These are phyloP conservation scores for Scaptomyza polygonia DNA, from an alignment of 2,888 invertebrate species.

Conservation along the genomic window DNA sequence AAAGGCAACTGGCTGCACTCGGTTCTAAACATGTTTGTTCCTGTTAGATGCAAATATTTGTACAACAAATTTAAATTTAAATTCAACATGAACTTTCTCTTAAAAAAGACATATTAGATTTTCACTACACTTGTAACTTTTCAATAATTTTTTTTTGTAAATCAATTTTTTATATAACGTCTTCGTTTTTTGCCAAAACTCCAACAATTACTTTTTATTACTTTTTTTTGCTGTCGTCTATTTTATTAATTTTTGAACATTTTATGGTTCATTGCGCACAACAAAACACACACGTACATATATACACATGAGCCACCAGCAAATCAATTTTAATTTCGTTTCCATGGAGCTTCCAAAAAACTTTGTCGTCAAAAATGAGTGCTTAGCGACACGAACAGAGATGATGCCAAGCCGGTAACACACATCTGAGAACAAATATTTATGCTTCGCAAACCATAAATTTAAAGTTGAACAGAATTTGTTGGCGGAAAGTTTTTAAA, in stretches of 20 bases:
- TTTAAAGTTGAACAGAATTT: not conserved
- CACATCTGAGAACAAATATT: conserved; percentile 40
- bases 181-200: conserved; percentile 2
- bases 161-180: not conserved
- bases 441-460: conserved; percentile 30
- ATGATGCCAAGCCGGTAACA: conserved; percentile 41
- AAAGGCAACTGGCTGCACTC: not conserved
- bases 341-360: conserved; percentile 30
- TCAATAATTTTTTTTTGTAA: not conserved
- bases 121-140: not conserved
- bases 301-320: conserved; percentile 7
- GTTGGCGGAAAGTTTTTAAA: not conserved
- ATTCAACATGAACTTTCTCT: not conserved
- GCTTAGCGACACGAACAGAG: conserved; percentile 52
- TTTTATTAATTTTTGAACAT: conserved; percentile 14
- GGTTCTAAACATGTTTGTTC: conserved; percentile 3
- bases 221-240: not conserved
- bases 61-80: conserved; percentile 4
- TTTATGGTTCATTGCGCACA: conserved; percentile 42
- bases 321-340: conserved; percentile 71
- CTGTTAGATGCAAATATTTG: conserved; percentile 27
- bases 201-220: conserved; percentile 7
- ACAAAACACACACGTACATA: conserved; percentile 2
- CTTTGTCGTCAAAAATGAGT: conserved; percentile 45
- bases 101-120: not conserved